Evolutionary conservation across 2,113 vertebrate genomes (phyloP).

Genomic region (Pterocles burchelli): DNA sequence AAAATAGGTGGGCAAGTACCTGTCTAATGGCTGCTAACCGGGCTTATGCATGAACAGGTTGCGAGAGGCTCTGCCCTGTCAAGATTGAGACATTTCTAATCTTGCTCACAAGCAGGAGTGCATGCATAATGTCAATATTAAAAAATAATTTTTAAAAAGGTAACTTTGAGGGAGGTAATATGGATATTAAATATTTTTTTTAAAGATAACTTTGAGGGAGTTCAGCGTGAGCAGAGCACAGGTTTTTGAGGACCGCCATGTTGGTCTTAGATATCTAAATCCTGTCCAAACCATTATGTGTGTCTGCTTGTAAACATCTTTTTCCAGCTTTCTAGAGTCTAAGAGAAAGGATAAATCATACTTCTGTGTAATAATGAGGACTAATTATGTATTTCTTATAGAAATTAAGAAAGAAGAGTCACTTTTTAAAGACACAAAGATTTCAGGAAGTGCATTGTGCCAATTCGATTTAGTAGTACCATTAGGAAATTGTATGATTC

Average conservation of each 20-base stretch:
- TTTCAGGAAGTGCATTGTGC: background rate
- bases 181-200: no score
- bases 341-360: background rate
- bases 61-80: background rate
- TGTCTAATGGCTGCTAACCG: background rate
- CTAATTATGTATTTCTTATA: background rate
- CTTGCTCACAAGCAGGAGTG: background rate
- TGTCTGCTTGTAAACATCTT: background rate
- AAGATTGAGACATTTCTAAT: background rate
- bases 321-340: background rate
- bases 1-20: background rate
- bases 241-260: background rate
- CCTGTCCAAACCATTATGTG: background rate
- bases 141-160: background rate
- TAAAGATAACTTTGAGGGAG: background rate
- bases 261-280: background rate
- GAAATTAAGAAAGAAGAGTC: background rate
- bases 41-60: background rate
- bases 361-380: background rate
- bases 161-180: background rate
- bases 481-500: background rate
- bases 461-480: background rate
- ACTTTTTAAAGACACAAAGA: background rate
- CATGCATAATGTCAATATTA: fast-evolving
- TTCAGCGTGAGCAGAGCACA: background rate